These are phyloP conservation scores for Cariama cristata DNA, from an alignment of 2,113 vertebrate species.

Conservation along the genomic window DNA sequence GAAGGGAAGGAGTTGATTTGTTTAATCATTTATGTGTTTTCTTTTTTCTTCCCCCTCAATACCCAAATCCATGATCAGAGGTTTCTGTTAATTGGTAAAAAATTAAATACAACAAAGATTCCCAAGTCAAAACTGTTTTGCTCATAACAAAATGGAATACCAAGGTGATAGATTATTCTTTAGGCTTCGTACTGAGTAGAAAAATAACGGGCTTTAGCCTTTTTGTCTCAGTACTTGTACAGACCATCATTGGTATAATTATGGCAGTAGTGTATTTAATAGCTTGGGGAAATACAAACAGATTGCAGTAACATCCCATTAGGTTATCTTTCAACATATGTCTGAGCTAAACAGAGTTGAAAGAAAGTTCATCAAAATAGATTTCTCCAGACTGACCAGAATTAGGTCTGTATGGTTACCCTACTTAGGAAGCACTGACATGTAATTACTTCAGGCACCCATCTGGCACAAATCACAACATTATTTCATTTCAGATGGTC, in stretches of 20 bases:
- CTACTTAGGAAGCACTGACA: neutral
- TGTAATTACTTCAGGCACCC: slow-evolving; percentile 32
- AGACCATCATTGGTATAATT: neutral
- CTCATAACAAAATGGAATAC: neutral
- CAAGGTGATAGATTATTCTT: neutral
- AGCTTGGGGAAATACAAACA: slow-evolving; percentile 20
- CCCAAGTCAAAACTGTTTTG: neutral
- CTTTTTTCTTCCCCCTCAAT: neutral
- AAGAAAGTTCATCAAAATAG: slow-evolving; percentile 19
- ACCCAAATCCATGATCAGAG: neutral
- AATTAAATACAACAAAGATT: neutral
- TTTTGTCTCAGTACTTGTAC: neutral
- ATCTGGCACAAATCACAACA: slow-evolving; percentile 43
- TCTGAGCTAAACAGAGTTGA: slow-evolving; percentile 33
- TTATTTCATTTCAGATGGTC: slow-evolving; percentile 23
- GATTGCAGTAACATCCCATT: neutral
- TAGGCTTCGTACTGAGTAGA: neutral
- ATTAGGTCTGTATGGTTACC: neutral
- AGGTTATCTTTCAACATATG: slow-evolving; percentile 8
- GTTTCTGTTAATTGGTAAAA: neutral
- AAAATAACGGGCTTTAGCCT: neutral
- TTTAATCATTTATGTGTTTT: neutral
- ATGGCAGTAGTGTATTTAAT: neutral
- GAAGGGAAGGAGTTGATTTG: neutral
- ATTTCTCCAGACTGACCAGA: slow-evolving; percentile 30